These are phyloP conservation scores for Mastomys coucha DNA, from an alignment of 2,113 vertebrate species.

Conservation along the genomic window DNA sequence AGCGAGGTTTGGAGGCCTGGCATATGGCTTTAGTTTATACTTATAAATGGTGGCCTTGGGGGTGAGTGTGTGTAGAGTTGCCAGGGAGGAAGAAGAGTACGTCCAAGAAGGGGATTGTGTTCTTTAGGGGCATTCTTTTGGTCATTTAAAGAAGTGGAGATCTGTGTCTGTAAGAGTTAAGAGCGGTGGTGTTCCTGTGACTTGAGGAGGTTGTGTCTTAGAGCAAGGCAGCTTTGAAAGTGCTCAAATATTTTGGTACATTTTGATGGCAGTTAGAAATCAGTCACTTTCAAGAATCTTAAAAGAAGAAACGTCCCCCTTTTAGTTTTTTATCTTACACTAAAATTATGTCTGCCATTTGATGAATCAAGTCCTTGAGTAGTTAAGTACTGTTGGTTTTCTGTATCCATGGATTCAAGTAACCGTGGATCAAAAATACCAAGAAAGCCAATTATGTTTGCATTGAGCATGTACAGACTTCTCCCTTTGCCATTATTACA, in stretches of 20 bases:
- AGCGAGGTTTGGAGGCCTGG: conserved; percentile 73
- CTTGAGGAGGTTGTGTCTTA: not conserved
- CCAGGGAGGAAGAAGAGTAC: conserved; percentile 40
- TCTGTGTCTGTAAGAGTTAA: not conserved
- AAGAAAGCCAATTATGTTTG: not conserved
- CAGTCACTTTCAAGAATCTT: not conserved
- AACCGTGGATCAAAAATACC: not conserved
- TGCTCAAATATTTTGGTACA: not conserved
- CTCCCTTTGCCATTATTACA: not conserved
- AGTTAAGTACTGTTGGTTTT: not conserved
- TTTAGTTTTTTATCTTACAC: not conserved
- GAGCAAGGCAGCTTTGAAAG: not conserved
- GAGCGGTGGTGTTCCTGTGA: not conserved
- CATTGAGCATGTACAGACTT: too few relatives aligned
- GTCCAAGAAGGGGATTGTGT: not conserved
- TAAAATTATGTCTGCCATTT: not conserved
- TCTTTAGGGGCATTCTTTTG: not conserved
- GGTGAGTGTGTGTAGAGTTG: not conserved
- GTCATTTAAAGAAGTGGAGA: not conserved
- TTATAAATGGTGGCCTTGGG: conserved; percentile 67
- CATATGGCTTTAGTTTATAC: conserved; percentile 77
- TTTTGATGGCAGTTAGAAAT: not conserved
- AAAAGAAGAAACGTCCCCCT: not conserved
- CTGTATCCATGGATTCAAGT: not conserved
- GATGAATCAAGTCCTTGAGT: not conserved